These are phyloP conservation scores for Dolichallabes microphthalmus DNA, from an alignment of 2,113 vertebrate genomes.

Conservation along the genomic window DNA sequence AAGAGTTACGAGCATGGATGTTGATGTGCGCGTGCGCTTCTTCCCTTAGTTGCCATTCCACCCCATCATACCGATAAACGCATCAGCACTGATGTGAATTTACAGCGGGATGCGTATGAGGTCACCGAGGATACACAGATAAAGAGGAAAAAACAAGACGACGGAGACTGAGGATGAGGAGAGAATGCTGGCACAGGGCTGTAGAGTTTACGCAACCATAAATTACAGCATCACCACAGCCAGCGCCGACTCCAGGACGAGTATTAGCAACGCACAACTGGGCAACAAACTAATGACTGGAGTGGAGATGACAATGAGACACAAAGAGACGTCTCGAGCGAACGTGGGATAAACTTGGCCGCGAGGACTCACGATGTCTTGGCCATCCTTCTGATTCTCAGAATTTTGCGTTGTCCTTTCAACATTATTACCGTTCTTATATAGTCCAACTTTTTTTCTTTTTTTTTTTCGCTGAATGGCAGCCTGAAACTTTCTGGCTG, in stretches of 20 bases:
- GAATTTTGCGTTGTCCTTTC: neutral
- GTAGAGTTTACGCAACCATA: constrained; percentile 27
- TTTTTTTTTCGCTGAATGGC: neutral
- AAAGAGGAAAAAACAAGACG: neutral
- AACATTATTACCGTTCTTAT: neutral
- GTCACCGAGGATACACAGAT: constrained; percentile 35
- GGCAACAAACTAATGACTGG: neutral
- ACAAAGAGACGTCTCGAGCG: neutral
- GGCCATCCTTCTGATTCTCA: neutral
- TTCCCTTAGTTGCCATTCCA: constrained; percentile 26
- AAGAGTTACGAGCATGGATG: constrained; percentile 41
- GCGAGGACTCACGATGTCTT: neutral
- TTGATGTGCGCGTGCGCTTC: constrained; percentile 14
- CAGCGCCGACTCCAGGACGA: neutral
- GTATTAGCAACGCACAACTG: constrained; percentile 8
- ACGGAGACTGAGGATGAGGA: constrained; percentile 14
- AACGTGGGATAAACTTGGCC: neutral
- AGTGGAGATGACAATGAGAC: constrained; percentile 13
- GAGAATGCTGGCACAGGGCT: neutral
- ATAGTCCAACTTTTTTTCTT: neutral
- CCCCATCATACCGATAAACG: constrained; percentile 45
- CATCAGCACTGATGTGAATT: constrained; percentile 42
- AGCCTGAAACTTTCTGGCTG: neutral
- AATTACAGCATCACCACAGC: constrained; percentile 27
- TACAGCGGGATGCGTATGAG: constrained; percentile 32